These are phyloP conservation scores for Drosophila quadrilineata DNA, from an alignment of 1,140 invertebrate genomes.

Conservation along the genomic window DNA sequence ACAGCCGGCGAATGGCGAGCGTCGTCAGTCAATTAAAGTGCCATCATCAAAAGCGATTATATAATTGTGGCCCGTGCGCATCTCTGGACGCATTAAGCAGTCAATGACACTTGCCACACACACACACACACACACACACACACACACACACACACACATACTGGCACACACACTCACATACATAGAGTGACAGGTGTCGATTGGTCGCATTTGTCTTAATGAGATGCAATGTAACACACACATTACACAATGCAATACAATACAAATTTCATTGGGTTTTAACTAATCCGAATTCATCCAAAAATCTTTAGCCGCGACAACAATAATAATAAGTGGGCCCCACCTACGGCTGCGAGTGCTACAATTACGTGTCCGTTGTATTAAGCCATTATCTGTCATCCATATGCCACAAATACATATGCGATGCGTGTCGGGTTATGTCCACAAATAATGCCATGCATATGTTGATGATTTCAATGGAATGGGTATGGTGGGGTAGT, in stretches of 20 bases:
- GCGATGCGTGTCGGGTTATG: slow-evolving; percentile 21
- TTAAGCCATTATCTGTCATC: slow-evolving; percentile 17
- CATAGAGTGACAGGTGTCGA: background rate
- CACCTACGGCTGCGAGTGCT: slow-evolving; percentile 6
- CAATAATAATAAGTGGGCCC: background rate
- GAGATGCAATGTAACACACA: slow-evolving; percentile 19
- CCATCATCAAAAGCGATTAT: slow-evolving; percentile 39
- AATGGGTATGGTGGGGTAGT: no score
- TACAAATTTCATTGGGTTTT: background rate
- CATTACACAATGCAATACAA: slow-evolving; percentile 28
- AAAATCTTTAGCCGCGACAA: no score
- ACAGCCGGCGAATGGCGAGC: background rate
- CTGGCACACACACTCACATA: background rate
- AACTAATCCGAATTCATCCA: slow-evolving; percentile 4
- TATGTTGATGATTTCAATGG: background rate
- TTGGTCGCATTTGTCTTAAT: slow-evolving; percentile 14
- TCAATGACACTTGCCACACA: slow-evolving; percentile 32
- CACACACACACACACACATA: background rate
- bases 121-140: background rate
- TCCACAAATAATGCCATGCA: background rate
- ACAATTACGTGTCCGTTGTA: slow-evolving; percentile 28
- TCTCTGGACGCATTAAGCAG: slow-evolving; percentile 40
- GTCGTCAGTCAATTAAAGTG: slow-evolving; percentile 39
- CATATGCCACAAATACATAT: background rate
- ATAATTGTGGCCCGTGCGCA: slow-evolving; percentile 39